Percentiles rank a stretch among this genome's conserved stretches.
These are phyloP conservation scores for Heterohyrax brucei DNA, from an alignment of 2,797 vertebrate species.

Conservation along the genomic window DNA sequence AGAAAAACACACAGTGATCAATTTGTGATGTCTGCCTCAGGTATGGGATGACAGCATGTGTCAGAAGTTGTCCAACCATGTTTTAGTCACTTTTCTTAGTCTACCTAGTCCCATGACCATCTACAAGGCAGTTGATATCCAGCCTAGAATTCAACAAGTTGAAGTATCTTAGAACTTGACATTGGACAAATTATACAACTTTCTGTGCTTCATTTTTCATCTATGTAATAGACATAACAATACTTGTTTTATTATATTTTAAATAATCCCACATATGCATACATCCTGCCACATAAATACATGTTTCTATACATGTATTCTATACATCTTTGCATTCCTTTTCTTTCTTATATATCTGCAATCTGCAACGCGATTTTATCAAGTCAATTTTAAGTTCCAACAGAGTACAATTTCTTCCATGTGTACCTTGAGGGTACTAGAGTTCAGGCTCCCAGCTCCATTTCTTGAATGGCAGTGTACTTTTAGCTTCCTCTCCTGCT, in stretches of 20 bases:
- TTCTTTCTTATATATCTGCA: conserved; percentile 56
- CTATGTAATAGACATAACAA: conserved; percentile 55
- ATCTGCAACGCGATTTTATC: conserved; percentile 30
- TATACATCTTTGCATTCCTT: conserved; percentile 56
- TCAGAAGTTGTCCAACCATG: neutral
- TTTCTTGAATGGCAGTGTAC: conserved; percentile 64
- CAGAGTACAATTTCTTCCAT: conserved; percentile 71
- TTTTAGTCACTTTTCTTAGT: conserved; percentile 44
- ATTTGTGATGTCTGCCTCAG: conserved; percentile 4
- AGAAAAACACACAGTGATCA: neutral
- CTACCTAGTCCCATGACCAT: neutral
- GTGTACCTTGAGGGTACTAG: conserved; percentile 40
- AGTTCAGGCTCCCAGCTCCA: conserved; percentile 43
- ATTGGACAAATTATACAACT: neutral
- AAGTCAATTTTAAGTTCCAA: conserved; percentile 15
- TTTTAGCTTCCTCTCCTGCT: conserved; percentile 54
- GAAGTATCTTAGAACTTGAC: conserved; percentile 33
- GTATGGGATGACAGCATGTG: neutral
- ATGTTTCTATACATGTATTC: conserved; percentile 28
- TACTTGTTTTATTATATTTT: conserved; percentile 58
- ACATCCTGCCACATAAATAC: neutral
- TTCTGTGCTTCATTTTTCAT: conserved; percentile 36
- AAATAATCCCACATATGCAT: neutral
- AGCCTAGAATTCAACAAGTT: conserved; percentile 16
- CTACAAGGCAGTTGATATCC: neutral